A percentile compares a stretch with the other conserved stretches of the same genome.
Conservation (phyloP, 2,113 vertebrate genomes). For the Stomatorhinus ivindoensis region DNA sequence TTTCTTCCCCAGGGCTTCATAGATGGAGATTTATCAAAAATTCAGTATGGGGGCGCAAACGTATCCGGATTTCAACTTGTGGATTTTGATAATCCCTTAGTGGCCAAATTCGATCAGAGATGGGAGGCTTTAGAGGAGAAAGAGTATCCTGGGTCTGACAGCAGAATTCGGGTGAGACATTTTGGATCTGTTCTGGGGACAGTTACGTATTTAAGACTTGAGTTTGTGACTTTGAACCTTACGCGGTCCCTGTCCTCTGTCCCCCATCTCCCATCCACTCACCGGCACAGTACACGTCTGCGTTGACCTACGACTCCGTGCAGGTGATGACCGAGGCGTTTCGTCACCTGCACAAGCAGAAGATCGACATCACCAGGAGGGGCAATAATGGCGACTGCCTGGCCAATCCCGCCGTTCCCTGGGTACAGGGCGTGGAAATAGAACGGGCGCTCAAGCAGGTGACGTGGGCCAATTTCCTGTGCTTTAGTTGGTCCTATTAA, state of each 20-base stretch:
- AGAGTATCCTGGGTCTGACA: conserved; percentile 90
- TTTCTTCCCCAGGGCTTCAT: conserved; percentile 73
- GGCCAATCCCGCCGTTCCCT: conserved; percentile 92
- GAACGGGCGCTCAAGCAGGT: conserved; percentile 95
- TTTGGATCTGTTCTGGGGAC: background rate
- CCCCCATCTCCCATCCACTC: background rate
- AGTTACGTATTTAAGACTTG: background rate
- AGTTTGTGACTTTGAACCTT: background rate
- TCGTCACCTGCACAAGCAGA: conserved; percentile 88
- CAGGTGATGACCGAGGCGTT: conserved; percentile 97
- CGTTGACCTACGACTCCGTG: conserved; percentile 89
- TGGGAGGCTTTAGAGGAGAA: conserved; percentile 95
- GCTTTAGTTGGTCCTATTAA: background rate
- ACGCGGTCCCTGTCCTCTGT: background rate
- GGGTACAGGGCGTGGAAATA: conserved; percentile 94
- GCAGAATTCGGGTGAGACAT: conserved; percentile 73
- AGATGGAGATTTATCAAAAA: conserved; percentile 90
- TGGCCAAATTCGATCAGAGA: conserved; percentile 88
- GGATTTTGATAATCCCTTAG: conserved; percentile 88
- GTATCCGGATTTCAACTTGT: conserved; percentile 97
- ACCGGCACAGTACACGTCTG: conserved; percentile 78
- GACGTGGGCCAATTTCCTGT: background rate
- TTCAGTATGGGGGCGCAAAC: conserved; percentile 94
- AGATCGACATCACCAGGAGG: conserved; percentile 87
- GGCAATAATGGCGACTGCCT: conserved; percentile 92